Conservation (phyloP, 2,888 invertebrate species). For the Caenorhabditis panamensis region DNA sequence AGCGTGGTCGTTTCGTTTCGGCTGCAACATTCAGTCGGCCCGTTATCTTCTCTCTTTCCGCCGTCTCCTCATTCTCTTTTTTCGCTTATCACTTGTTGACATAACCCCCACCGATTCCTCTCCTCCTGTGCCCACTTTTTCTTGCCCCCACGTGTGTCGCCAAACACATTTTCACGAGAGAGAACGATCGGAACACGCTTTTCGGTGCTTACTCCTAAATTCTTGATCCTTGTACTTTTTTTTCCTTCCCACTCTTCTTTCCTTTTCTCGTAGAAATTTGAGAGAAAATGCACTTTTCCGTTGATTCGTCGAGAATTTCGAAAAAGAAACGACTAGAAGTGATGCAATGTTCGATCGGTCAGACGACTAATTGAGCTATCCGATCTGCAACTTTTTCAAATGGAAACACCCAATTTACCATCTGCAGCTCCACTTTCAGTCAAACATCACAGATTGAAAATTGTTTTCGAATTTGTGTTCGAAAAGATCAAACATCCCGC, state of each 20-base stretch:
- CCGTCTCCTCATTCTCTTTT: background rate
- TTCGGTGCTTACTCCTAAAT: background rate
- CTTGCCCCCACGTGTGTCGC: conserved; percentile 4
- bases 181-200: background rate
- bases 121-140: background rate
- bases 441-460: background rate
- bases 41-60: background rate
- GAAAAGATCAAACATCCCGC: background rate
- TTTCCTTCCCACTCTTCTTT: too few relatives aligned
- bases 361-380: too few relatives aligned
- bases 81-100: conserved; percentile 23
- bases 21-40: conserved; percentile 7
- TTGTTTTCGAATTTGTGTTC: background rate
- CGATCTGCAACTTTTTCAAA: background rate
- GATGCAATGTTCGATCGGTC: background rate
- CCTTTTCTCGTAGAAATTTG: too few relatives aligned
- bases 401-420: background rate
- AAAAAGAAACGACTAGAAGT: background rate
- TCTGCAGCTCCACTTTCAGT: background rate
- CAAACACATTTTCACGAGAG: background rate
- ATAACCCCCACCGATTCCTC: conserved; percentile 3
- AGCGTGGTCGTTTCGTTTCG: background rate
- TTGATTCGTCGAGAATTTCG: too few relatives aligned
- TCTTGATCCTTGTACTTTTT: too few relatives aligned
- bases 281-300: too few relatives aligned